phyloP scores from a whole-genome alignment of 2,888 invertebrate genomes.

The Eucriotettix oculatus region DNA sequence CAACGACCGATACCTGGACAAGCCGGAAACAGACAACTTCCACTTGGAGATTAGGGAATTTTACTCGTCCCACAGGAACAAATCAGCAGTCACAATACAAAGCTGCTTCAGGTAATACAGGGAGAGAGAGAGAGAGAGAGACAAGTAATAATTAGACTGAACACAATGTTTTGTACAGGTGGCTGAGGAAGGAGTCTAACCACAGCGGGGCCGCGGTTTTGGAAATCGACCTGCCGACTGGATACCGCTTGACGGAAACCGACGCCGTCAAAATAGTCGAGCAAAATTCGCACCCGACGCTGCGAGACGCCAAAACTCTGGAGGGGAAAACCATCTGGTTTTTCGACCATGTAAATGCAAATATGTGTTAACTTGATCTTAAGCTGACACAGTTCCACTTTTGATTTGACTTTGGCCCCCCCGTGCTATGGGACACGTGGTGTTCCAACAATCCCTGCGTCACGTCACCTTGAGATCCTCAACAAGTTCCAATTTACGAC shows the following conservation, averaged over 20 bases:
- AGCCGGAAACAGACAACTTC: conserved; percentile 25
- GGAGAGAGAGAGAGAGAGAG: too few relatives aligned
- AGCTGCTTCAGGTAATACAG: conserved; percentile 24
- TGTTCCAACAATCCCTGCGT: conserved; percentile 11
- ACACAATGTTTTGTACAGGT: conserved; percentile 18
- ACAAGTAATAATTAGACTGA: background rate
- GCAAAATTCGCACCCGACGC: conserved; percentile 19
- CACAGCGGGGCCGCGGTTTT: conserved; percentile 26
- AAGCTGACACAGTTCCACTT: too few relatives aligned
- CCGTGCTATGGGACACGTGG: too few relatives aligned
- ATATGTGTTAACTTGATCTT: too few relatives aligned
- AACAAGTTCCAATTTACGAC: too few relatives aligned
- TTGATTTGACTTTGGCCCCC: too few relatives aligned
- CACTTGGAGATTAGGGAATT: conserved; percentile 26
- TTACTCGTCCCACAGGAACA: conserved; percentile 22
- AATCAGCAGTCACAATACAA: conserved; percentile 22
- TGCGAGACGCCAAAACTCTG: conserved; percentile 20
- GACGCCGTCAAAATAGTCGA: conserved; percentile 22
- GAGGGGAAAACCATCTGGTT: conserved; percentile 27
- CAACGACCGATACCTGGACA: conserved; percentile 21
- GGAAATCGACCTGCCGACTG: conserved; percentile 28
- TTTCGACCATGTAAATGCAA: conserved; percentile 28
- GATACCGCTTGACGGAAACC: conserved; percentile 29
- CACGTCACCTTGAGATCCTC: too few relatives aligned
- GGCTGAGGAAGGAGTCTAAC: conserved; percentile 22